These are phyloP conservation scores for Hypolimnas misippus DNA, from an alignment of 2,888 invertebrate species.

Conservation along the genomic window DNA sequence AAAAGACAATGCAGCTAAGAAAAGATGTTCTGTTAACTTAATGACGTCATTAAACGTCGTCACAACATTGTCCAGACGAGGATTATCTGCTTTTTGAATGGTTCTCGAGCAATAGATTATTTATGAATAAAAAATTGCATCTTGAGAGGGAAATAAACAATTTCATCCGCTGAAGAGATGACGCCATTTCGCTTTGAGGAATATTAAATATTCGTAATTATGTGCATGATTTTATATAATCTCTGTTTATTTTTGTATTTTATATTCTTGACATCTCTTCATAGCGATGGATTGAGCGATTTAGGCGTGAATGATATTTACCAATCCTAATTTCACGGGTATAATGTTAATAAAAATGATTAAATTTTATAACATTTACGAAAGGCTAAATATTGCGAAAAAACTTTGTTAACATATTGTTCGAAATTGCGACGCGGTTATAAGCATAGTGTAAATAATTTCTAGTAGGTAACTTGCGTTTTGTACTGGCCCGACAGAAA, in stretches of 20 bases:
- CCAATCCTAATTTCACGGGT: not conserved
- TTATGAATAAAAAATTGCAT: slow-evolving; percentile 34
- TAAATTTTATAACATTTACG: no score
- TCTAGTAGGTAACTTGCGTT: no score
- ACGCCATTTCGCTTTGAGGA: not conserved
- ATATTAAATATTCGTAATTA: slow-evolving; percentile 4
- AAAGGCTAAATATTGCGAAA: no score
- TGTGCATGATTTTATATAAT: not conserved
- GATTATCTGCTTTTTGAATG: slow-evolving; percentile 56
- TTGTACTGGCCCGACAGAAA: no score
- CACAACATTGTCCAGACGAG: slow-evolving; percentile 61
- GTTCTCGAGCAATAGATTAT: slow-evolving; percentile 44
- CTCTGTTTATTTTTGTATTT: not conserved
- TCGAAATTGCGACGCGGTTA: no score
- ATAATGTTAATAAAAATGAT: no score
- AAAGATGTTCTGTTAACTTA: slow-evolving; percentile 68
- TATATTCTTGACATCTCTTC: not conserved
- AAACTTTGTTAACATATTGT: no score
- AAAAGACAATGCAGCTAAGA: slow-evolving; percentile 63
- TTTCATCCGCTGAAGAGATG: slow-evolving; percentile 1
- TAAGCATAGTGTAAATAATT: no score
- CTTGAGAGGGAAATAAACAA: slow-evolving; percentile 18
- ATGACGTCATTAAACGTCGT: slow-evolving; percentile 72
- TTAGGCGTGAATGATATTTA: not conserved
- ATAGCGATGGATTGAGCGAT: not conserved